These are phyloP conservation scores for Cremastobaeus sp. DNA, from an alignment of 2,888 invertebrate genomes.

Conservation along the genomic window DNA sequence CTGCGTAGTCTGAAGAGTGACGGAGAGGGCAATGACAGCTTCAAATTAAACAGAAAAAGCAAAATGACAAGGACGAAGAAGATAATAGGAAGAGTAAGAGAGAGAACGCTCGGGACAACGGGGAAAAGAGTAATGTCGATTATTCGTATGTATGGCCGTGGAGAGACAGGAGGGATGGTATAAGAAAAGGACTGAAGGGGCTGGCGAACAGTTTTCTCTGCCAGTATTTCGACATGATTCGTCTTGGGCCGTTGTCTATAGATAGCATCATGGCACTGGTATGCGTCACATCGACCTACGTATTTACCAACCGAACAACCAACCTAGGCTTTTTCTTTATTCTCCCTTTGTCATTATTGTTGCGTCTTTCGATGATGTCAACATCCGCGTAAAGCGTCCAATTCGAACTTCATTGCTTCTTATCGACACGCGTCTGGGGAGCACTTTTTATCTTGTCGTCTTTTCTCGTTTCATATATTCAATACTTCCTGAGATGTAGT, in stretches of 20 bases:
- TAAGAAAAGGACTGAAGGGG: constrained; percentile 45
- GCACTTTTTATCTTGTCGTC: not conserved
- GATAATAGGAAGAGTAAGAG: constrained; percentile 42
- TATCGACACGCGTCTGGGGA: constrained; percentile 23
- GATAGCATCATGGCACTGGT: constrained; percentile 50
- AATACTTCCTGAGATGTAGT: too few species aligned
- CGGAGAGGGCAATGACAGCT: constrained; percentile 53
- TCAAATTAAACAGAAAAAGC: constrained; percentile 55
- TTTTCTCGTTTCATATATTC: not conserved
- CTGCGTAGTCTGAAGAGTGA: constrained; percentile 15
- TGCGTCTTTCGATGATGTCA: constrained; percentile 37
- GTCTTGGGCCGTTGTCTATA: constrained; percentile 56
- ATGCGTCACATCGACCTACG: constrained; percentile 54
- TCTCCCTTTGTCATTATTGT: constrained; percentile 49
- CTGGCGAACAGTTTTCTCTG: constrained; percentile 52
- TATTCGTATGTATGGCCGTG: constrained; percentile 45
- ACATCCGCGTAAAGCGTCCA: constrained; percentile 31
- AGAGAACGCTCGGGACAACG: constrained; percentile 27
- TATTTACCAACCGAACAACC: constrained; percentile 46
- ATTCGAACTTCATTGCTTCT: constrained; percentile 18
- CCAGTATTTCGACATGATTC: constrained; percentile 47
- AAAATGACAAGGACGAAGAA: constrained; percentile 51
- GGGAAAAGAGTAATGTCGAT: constrained; percentile 52
- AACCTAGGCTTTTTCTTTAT: constrained; percentile 47
- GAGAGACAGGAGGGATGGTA: constrained; percentile 29